Evolutionary conservation across 2,797 vertebrate species (phyloP).

Genomic region (Ctenosaura bakeri): DNA sequence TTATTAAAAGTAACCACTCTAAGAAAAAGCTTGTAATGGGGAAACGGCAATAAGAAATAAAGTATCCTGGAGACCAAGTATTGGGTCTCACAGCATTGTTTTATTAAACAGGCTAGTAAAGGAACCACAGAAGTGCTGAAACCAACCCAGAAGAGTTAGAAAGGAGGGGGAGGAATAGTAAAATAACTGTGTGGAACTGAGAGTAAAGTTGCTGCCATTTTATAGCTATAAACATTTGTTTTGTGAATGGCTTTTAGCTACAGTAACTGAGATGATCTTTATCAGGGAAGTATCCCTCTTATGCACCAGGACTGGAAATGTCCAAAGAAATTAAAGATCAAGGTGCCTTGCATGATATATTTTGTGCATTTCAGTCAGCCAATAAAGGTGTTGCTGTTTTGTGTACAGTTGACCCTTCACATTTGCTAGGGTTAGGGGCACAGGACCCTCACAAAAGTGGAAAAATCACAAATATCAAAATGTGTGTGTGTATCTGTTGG

Average conservation of each 20-base stretch:
- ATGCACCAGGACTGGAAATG: background rate
- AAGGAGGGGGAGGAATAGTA: background rate
- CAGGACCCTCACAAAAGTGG: no score
- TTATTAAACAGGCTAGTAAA: conserved; percentile 21
- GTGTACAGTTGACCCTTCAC: no score
- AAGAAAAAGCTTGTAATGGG: conserved; percentile 57
- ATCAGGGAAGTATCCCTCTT: background rate
- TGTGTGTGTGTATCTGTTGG: no score
- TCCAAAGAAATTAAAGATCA: background rate
- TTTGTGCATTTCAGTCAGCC: no score
- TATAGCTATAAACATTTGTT: background rate
- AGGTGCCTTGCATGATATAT: no score
- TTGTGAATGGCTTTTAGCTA: background rate
- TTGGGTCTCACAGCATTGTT: conserved; percentile 2
- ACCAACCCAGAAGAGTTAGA: background rate
- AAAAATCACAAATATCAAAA: no score
- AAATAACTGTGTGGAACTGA: background rate
- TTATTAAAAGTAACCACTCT: conserved; percentile 70
- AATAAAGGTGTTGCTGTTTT: no score
- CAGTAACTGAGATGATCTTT: background rate
- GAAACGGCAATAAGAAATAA: conserved; percentile 55
- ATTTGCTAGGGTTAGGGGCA: no score
- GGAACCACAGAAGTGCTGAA: background rate
- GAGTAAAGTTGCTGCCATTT: background rate
- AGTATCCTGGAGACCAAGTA: conserved; percentile 6